These are phyloP conservation scores for Thysanoteuthis rhombus DNA, from an alignment of 2,888 invertebrate species.

Conservation along the genomic window DNA sequence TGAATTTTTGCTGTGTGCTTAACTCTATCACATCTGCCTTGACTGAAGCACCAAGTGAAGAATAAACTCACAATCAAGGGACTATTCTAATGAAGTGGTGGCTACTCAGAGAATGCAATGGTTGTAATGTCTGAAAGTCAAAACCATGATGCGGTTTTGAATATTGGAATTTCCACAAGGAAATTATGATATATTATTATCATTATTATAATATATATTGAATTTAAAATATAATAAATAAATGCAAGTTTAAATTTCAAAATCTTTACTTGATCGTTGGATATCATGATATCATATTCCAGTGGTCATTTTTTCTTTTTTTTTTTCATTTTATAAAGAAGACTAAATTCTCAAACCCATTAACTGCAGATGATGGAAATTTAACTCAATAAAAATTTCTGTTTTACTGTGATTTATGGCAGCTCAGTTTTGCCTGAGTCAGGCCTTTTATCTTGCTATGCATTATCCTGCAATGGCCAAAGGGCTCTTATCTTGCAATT, in stretches of 20 bases:
- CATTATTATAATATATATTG: background rate
- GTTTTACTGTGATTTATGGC: no score
- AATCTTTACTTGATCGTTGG: background rate
- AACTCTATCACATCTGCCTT: background rate
- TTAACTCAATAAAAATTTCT: no score
- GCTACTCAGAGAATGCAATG: background rate
- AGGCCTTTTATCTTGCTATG: no score
- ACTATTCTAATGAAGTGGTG: background rate
- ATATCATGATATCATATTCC: no score
- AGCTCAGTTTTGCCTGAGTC: no score
- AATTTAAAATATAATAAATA: background rate
- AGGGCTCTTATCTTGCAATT: no score
- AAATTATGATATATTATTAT: no score
- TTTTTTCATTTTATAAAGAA: no score
- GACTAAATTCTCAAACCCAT: no score
- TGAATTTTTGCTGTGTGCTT: background rate
- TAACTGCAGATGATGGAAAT: no score
- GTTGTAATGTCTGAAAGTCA: background rate
- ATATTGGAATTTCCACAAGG: background rate
- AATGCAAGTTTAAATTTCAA: background rate
- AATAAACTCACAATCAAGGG: background rate
- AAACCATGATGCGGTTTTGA: background rate
- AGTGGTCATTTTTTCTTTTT: no score
- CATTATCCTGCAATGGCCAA: no score
- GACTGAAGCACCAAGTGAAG: background rate